Evolutionary conservation across 2,888 invertebrate genomes (phyloP).

Genomic region (Ctenicera cuprea): DNA sequence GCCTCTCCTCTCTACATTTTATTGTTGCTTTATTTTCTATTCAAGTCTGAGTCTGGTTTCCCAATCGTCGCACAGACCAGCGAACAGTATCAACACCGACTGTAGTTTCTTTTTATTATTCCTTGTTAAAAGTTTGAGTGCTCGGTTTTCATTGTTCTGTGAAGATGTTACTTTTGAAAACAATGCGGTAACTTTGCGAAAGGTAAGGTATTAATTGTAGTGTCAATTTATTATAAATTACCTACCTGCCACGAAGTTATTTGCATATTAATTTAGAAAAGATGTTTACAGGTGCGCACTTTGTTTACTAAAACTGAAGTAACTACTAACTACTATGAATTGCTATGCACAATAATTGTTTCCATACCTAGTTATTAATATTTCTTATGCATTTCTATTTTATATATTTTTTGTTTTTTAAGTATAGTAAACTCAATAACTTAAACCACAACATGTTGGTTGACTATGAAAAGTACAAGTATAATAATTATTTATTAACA

Average conservation of each 20-base stretch:
- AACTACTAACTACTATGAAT: too few relatives aligned
- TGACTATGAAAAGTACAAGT: too few relatives aligned
- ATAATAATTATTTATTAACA: too few relatives aligned
- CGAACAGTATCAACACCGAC: neutral
- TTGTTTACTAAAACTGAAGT: too few relatives aligned
- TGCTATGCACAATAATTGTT: too few relatives aligned
- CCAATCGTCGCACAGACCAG: slow-evolving; percentile 15
- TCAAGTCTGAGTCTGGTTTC: slow-evolving; percentile 25
- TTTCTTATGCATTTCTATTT: too few relatives aligned
- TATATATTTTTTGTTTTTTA: too few relatives aligned
- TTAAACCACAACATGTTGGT: too few relatives aligned
- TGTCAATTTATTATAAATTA: neutral
- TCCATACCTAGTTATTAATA: too few relatives aligned
- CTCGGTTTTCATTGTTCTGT: neutral
- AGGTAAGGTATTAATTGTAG: neutral
- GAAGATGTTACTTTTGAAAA: neutral
- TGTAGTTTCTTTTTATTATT: slow-evolving; percentile 13
- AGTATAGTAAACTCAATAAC: too few relatives aligned
- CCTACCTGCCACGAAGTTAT: slow-evolving; percentile 1
- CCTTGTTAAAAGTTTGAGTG: slow-evolving; percentile 21
- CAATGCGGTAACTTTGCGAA: neutral
- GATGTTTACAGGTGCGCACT: neutral
- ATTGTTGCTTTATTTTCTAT: slow-evolving; percentile 37
- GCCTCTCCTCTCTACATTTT: slow-evolving; percentile 32
- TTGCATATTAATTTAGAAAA: neutral